phyloP scores from a whole-genome alignment of 2,113 vertebrate genomes.

The Mastomys coucha region DNA sequence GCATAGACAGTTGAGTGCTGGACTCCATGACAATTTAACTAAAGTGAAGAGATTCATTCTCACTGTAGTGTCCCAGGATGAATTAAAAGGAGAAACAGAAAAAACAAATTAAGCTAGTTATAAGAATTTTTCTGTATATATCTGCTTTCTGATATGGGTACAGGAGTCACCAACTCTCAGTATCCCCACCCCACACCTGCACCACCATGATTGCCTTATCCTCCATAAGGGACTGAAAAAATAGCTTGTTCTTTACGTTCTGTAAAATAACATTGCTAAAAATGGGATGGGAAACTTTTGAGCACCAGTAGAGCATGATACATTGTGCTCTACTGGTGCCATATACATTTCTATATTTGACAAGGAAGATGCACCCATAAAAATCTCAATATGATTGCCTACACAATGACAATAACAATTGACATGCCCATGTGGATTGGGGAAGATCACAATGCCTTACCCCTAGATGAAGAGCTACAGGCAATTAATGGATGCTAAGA shows the following conservation, averaged over 20 bases:
- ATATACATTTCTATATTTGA: background rate
- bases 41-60: background rate
- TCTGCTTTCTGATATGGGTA: background rate
- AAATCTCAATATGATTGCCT: background rate
- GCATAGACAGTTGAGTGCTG: background rate
- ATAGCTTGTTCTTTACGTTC: background rate
- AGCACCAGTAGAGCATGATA: background rate
- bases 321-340: no score
- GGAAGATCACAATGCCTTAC: background rate
- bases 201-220: background rate
- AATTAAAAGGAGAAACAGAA: background rate
- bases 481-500: background rate
- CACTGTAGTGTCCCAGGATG: background rate
- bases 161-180: background rate
- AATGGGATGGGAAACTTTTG: background rate
- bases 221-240: background rate
- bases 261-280: background rate
- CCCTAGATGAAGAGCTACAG: background rate
- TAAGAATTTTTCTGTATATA: background rate
- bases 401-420: background rate
- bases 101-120: background rate
- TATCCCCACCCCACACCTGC: background rate
- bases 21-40: background rate
- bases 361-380: background rate
- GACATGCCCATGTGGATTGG: background rate